phyloP scores from a whole-genome alignment of 35 echinoderm and acorn worm species.

The Eucidaris tribuloides region DNA sequence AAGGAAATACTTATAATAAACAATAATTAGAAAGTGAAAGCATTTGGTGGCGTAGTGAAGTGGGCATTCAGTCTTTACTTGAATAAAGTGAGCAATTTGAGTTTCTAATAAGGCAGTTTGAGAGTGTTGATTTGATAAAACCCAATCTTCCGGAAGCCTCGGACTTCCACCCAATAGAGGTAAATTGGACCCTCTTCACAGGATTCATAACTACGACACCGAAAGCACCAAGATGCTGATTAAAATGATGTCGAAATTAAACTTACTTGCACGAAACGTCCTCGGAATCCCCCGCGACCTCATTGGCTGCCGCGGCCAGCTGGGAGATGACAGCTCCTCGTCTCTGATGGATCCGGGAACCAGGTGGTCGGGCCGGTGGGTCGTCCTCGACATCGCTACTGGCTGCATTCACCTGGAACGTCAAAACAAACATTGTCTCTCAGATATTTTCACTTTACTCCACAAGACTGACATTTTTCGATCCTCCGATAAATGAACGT shows the following conservation, averaged over 20 bases:
- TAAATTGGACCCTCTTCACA: not conserved
- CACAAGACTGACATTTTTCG: too few species aligned
- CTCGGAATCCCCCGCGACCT: not conserved
- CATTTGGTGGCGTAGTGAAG: too few species aligned
- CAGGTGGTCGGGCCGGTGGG: not conserved
- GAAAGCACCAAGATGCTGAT: not conserved
- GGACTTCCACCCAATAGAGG: not conserved
- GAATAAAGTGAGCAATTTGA: not conserved
- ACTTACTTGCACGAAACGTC: slow-evolving; percentile 24
- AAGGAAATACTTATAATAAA: not conserved
- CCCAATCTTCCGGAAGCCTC: not conserved
- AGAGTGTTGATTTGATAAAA: not conserved
- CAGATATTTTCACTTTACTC: too few species aligned
- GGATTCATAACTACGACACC: too few species aligned
- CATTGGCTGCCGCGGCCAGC: slow-evolving; percentile 11
- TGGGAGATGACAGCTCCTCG: slow-evolving; percentile 53
- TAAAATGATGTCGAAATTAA: not conserved
- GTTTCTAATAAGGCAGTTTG: not conserved
- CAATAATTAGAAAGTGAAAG: not conserved
- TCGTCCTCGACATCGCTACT: slow-evolving; percentile 25
- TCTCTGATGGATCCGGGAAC: slow-evolving; percentile 19
- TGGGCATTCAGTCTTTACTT: not conserved
- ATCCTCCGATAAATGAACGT: too few species aligned
- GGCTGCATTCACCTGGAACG: not conserved
- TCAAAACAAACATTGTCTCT: too few species aligned